Percentiles rank a stretch among this genome's conserved stretches.
Evolutionary conservation across 2,797 vertebrate species (phyloP).

Genomic region (Urosaurus nigricauda): DNA sequence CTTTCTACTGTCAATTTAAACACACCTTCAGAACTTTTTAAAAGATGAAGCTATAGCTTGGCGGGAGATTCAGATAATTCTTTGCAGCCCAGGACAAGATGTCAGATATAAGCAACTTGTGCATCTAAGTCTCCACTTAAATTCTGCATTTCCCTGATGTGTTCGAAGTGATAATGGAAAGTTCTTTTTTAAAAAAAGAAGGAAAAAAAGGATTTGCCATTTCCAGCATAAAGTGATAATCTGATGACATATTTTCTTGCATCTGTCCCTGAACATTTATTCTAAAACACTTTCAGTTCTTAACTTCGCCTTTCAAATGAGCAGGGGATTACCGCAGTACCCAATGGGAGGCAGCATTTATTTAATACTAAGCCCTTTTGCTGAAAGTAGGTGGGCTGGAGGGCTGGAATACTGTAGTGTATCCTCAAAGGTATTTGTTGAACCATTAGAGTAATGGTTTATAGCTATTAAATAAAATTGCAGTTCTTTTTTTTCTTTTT

Average conservation of each 20-base stretch:
- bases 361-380: slow-evolving; percentile 85
- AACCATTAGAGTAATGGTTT: slow-evolving; percentile 83
- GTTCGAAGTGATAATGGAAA: slow-evolving; percentile 76
- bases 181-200: slow-evolving; percentile 48
- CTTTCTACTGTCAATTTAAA: slow-evolving; percentile 34
- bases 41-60: slow-evolving; percentile 1
- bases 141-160: slow-evolving; percentile 71
- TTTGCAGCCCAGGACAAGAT: slow-evolving; percentile 58
- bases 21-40: slow-evolving; percentile 26
- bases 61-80: slow-evolving; percentile 62
- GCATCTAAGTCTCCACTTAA: slow-evolving; percentile 69
- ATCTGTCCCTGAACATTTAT: slow-evolving; percentile 77
- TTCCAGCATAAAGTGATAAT: slow-evolving; percentile 77
- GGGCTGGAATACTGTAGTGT: slow-evolving; percentile 79
- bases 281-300: slow-evolving; percentile 81
- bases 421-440: slow-evolving; percentile 83
- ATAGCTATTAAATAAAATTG: slow-evolving; percentile 83
- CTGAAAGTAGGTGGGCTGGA: neutral
- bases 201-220: slow-evolving; percentile 73
- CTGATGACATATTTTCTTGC: slow-evolving; percentile 72
- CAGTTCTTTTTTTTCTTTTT: slow-evolving; percentile 80
- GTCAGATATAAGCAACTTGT: slow-evolving; percentile 48
- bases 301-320: slow-evolving; percentile 80
- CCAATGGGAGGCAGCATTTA: slow-evolving; percentile 82
- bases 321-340: slow-evolving; percentile 80